Conservation (phyloP, 1,140 invertebrate genomes). For the Spodoptera frugiperda region DNA sequence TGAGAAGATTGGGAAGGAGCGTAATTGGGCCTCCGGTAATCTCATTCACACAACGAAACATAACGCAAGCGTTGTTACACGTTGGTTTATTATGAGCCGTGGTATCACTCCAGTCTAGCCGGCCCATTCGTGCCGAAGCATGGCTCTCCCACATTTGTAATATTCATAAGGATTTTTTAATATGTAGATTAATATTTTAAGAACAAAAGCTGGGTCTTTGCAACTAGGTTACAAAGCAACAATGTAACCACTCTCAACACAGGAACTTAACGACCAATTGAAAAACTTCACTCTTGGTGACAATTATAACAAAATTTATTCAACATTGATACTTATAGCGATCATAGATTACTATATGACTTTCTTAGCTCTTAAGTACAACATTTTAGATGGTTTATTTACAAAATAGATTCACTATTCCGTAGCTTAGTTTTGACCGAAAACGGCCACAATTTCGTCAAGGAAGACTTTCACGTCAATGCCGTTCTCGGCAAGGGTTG, state of each 20-base stretch:
- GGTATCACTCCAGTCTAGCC: too few species aligned
- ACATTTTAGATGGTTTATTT: not conserved
- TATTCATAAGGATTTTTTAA: too few species aligned
- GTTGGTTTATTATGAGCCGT: too few species aligned
- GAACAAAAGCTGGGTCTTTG: not conserved
- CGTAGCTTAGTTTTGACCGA: slow-evolving; percentile 64
- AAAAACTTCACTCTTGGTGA: not conserved
- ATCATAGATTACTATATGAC: slow-evolving; percentile 1
- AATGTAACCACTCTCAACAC: not conserved
- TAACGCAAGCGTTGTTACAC: too few species aligned
- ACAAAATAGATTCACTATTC: slow-evolving; percentile 4
- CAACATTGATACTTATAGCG: slow-evolving; percentile 1
- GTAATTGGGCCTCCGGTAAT: too few species aligned
- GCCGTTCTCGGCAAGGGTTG: slow-evolving; percentile 65
- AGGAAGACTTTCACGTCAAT: slow-evolving; percentile 65
- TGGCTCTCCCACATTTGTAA: too few species aligned
- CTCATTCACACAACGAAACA: too few species aligned
- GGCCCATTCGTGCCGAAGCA: too few species aligned
- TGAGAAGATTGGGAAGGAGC: too few species aligned
- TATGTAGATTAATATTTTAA: too few species aligned
- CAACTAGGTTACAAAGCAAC: not conserved
- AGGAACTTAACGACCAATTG: slow-evolving; percentile 17
- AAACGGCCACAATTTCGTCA: slow-evolving; percentile 66
- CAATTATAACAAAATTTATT: not conserved
- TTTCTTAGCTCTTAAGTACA: not conserved